Conservation (phyloP, 1,140 invertebrate species). For the Oppia nitens region DNA sequence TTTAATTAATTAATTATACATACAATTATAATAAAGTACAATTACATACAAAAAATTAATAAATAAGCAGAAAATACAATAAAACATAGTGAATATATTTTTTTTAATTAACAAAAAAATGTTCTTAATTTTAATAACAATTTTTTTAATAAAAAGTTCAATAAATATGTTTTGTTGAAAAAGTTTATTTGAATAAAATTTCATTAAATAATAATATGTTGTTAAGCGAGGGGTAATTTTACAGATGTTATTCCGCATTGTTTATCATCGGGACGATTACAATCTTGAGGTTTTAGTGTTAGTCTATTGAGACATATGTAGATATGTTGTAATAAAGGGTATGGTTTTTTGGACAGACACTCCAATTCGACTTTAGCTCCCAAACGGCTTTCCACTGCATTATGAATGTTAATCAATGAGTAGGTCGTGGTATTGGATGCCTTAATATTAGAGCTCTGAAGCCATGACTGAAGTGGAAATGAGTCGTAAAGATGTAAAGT, state of each 20-base stretch:
- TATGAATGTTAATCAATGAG: neutral
- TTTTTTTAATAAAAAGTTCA: no score
- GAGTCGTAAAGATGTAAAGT: slow-evolving; percentile 13
- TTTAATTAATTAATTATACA: no score
- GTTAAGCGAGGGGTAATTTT: neutral
- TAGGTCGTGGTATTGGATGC: slow-evolving; percentile 9
- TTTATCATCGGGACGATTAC: neutral
- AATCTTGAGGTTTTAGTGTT: slow-evolving; percentile 7
- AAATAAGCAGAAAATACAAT: no score
- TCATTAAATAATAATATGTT: no score
- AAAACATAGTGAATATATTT: no score
- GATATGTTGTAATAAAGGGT: slow-evolving; percentile 13
- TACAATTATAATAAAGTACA: no score
- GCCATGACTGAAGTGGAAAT: slow-evolving; percentile 12
- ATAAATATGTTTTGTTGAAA: no score
- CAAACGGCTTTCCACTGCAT: slow-evolving; percentile 11
- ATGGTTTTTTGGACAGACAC: slow-evolving; percentile 3
- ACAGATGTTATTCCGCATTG: neutral
- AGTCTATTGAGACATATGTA: slow-evolving; percentile 15
- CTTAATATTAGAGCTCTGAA: slow-evolving; percentile 1
- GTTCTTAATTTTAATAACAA: no score
- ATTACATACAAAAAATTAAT: no score
- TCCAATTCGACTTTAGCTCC: slow-evolving; percentile 7
- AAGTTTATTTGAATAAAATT: no score
- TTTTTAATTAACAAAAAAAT: no score